Evolutionary conservation across 2,888 invertebrate genomes (phyloP).

Genomic region (Crioceris asparagi): DNA sequence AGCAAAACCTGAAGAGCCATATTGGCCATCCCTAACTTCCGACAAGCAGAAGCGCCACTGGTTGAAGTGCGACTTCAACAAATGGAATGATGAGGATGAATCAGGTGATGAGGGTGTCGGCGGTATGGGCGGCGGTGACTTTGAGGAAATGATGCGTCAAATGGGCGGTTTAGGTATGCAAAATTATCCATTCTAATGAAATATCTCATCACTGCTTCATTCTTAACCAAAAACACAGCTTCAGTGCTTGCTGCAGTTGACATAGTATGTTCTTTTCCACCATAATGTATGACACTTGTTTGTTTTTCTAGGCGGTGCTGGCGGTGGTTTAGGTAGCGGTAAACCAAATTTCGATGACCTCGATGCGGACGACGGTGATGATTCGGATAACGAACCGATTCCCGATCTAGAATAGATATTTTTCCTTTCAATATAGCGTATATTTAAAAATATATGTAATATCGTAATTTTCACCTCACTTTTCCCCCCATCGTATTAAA

Average conservation of each 20-base stretch:
- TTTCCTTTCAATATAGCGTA: conserved; percentile 12
- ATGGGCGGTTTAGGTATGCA: conserved; percentile 53
- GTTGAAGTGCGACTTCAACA: conserved; percentile 94
- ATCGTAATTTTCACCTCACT: conserved; percentile 14
- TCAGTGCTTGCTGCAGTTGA: no score
- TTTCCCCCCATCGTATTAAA: no score
- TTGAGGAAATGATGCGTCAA: conserved; percentile 63
- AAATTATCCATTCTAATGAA: no score
- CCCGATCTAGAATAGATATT: conserved; percentile 56
- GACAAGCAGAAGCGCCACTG: conserved; percentile 85
- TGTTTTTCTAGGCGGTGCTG: conserved; percentile 10
- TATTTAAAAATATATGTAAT: conserved; percentile 5
- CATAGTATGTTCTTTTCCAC: no score
- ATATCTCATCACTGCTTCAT: no score
- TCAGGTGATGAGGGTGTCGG: conserved; percentile 65
- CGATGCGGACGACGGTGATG: conserved; percentile 48
- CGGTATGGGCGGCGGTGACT: conserved; percentile 42
- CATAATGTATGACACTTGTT: no score
- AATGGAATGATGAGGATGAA: conserved; percentile 96
- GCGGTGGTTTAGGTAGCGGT: conserved; percentile 30
- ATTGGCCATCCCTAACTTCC: conserved; percentile 81
- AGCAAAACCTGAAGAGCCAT: conserved; percentile 55
- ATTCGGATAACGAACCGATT: conserved; percentile 72
- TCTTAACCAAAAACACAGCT: no score
- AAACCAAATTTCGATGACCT: conserved; percentile 69